A percentile compares a stretch with the other conserved stretches of the same genome.
These are phyloP conservation scores for Cotesia congregata DNA, from an alignment of 2,888 invertebrate genomes.

Conservation along the genomic window DNA sequence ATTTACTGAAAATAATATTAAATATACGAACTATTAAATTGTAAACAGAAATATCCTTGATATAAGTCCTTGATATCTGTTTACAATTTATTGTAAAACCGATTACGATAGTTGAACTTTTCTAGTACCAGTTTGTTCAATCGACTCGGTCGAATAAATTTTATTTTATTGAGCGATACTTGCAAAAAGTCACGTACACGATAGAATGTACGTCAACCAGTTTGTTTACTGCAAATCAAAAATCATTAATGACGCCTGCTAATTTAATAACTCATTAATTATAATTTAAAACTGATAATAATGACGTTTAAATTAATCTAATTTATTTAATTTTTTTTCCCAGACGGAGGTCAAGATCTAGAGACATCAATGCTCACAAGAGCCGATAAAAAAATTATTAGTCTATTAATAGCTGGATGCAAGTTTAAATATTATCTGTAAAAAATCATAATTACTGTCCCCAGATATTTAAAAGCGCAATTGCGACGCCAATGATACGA, in stretches of 20 bases:
- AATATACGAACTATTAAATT: no score
- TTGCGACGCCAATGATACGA: conserved; percentile 40
- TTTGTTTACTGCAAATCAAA: neutral
- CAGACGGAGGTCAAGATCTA: neutral
- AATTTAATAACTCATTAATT: neutral
- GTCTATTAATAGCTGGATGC: neutral
- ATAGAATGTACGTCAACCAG: neutral
- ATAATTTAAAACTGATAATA: neutral
- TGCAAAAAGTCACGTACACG: conserved; percentile 27
- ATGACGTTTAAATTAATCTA: neutral
- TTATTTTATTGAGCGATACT: neutral
- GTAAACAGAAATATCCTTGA: no score
- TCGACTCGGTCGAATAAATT: neutral
- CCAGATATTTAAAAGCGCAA: neutral
- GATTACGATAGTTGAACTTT: neutral
- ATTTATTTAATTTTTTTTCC: neutral
- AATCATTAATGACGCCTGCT: neutral
- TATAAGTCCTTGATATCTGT: no score
- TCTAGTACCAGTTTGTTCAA: neutral
- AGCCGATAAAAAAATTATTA: neutral
- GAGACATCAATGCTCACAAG: conserved; percentile 5
- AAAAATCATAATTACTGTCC: neutral
- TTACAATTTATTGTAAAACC: no score
- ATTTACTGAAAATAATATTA: no score
- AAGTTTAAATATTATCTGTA: neutral